Base-by-base conservation (phyloP, 2,113 vertebrate genomes). In the Piaya cayana region DNA sequence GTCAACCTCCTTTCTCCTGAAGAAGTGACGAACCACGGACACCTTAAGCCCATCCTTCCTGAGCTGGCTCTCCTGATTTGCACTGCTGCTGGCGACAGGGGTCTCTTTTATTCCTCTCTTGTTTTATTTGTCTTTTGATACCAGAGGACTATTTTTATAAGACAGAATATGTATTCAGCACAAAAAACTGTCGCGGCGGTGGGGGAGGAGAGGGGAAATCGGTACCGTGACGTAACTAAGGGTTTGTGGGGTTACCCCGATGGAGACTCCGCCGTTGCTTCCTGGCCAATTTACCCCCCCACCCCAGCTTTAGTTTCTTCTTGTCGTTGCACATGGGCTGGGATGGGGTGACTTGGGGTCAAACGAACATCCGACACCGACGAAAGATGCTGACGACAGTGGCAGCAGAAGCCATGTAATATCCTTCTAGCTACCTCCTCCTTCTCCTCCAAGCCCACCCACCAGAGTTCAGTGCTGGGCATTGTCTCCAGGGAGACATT, bases 11-110 rank as follows among this genome's bases (percentile, higher is more conserved):
- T 97, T 97, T 77, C 86, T 82, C 36, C 98, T 97, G 63, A 97
- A 97, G 97, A 99, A 98, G 96, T 98, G 98, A 98, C 97, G 93
- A 79, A 68, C 29, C 87, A 85, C 80, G 92, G 91, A 84, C 80
- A 74, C 76, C 80, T 45, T 63, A 19, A 76, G 63, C 55, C 23
- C 47, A 12, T 59, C 55, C 60, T 53, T 70, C 71, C 88, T 74
- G 91, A 88, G 84, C 92, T 95, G 95, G 91, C 85, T 96, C 93
- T 96, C 93, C 88, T 91, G 32, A 95, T 96, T 97, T 97, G 97
- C 97, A 97, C 96, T 97, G 97, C 95, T 96, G 90, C 90, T 88
- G 86, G 82, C 71, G 6, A 82, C 88, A 64, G 81, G 95, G 93
- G 63, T 86, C 93, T 86, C 93, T 65, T 86, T 52, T 3, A 5